Evolutionary conservation across 2,113 vertebrate species (phyloP), one percentile per base, ranked within the genome.

Genomic region (Paracanthobrama guichenoti): DNA sequence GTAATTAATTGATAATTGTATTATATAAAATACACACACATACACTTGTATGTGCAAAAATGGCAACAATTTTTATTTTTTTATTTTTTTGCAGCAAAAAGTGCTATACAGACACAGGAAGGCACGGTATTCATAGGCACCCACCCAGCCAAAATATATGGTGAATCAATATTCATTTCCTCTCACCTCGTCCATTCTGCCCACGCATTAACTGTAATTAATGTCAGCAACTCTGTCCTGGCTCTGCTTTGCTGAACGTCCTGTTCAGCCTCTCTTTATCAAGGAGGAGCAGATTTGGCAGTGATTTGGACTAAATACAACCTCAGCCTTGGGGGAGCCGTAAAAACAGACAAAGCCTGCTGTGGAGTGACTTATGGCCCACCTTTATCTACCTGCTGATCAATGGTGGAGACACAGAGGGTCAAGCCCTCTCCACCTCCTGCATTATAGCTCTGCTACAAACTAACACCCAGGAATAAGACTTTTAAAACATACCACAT

Each of bases 261-360:
- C 22, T 73, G 69, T 84, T 89, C 75, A 46, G 82, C 73, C 71
- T 69, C 44, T 83, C 80, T 75, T 91, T 85, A 18, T 12, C 88
- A 82, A 90, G 10, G 88, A 86, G 76, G 77, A 87, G 89, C 74
- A 84, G 83, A 90, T 91, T 87, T 85, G 82, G 79, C 82, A 78
- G 66, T 87, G 76, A 86, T 89, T 87, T 83, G 82, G 81, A 75
- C 83, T 89, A 76, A 64, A 84, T 42, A 57, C 85, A 60, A 44
- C 46, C 82, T 86, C 26, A 44, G 86, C 66, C 72, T 46, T 26
- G 12, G 50, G 84, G 79, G 82, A 86, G 74, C 2, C 3, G 59
- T 83, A 80, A 87, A 87, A 86, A 87, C 77, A 50, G 48, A 83
- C 83, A 71, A 79, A 69, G 90, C 83, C 78, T 79, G 82, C 87